These are phyloP conservation scores for Drosophila nikananu DNA, from an alignment of 1,140 invertebrate genomes.

Conservation along the genomic window DNA sequence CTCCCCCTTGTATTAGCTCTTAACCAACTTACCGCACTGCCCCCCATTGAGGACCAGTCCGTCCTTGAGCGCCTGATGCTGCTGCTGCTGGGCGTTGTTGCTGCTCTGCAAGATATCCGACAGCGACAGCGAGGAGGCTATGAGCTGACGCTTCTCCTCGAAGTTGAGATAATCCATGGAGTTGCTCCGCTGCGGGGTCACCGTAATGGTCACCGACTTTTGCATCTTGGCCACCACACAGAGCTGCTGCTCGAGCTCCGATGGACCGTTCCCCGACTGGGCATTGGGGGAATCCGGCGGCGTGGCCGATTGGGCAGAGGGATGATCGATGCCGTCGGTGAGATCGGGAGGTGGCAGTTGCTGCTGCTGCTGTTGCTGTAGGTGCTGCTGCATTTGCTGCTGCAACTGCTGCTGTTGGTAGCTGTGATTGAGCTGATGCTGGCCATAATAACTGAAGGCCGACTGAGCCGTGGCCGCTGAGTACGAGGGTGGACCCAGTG, in stretches of 20 bases:
- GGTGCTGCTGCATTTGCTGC: slow-evolving; percentile 53
- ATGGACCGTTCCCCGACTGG: slow-evolving; percentile 6
- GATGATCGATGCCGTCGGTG: slow-evolving; percentile 66
- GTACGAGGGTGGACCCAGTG: slow-evolving; percentile 70
- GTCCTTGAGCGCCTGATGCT: slow-evolving; percentile 61
- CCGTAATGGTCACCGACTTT: slow-evolving; percentile 88
- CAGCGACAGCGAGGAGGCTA: slow-evolving; percentile 93
- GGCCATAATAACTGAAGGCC: slow-evolving; percentile 62
- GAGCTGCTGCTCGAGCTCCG: slow-evolving; percentile 72
- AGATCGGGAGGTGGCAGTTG: slow-evolving; percentile 65
- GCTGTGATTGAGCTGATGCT: slow-evolving; percentile 64
- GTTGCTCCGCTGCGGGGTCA: slow-evolving; percentile 91
- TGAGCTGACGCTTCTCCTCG: slow-evolving; percentile 94
- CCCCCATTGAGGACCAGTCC: slow-evolving; percentile 54
- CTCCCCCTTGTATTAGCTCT: not conserved
- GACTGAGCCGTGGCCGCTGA: slow-evolving; percentile 70
- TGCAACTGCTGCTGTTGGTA: slow-evolving; percentile 62
- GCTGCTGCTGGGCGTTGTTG: slow-evolving; percentile 86
- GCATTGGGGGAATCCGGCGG: slow-evolving; percentile 50
- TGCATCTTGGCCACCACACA: slow-evolving; percentile 85
- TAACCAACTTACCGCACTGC: slow-evolving; percentile 58
- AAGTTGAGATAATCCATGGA: slow-evolving; percentile 96
- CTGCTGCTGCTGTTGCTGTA: slow-evolving; percentile 51
- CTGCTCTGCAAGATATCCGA: slow-evolving; percentile 93
- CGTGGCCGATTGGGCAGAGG: slow-evolving; percentile 38